phyloP scores from a whole-genome alignment of 2,888 invertebrate species.

The Rhogogaster chlorosoma region DNA sequence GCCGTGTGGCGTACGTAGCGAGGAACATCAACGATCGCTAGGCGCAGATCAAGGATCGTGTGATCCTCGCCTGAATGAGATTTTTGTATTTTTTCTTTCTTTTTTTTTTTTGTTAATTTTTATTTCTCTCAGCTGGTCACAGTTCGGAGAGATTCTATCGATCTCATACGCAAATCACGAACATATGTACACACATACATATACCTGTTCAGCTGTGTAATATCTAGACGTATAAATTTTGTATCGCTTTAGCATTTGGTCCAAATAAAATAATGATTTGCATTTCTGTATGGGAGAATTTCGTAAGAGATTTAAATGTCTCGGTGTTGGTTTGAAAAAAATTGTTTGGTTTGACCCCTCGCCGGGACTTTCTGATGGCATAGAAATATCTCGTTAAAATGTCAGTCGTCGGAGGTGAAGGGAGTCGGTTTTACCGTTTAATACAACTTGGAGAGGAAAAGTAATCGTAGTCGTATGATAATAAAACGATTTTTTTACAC shows the following conservation, averaged over 20 bases:
- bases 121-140: too few relatives aligned
- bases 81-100: not conserved
- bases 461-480: not conserved
- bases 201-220: not conserved
- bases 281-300: not conserved
- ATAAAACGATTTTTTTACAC: not conserved
- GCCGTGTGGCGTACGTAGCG: not conserved
- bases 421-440: not conserved
- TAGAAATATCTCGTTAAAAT: constrained; percentile 30
- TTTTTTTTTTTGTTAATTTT: not conserved
- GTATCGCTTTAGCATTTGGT: not conserved
- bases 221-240: not conserved
- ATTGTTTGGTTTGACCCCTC: not conserved
- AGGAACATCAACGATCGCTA: not conserved
- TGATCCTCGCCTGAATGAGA: constrained; percentile 31
- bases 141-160: constrained; percentile 23
- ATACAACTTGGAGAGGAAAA: not conserved
- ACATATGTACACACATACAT: not conserved
- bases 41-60: constrained; percentile 27
- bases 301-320: not conserved
- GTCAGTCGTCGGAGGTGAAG: not conserved
- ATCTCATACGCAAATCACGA: not conserved
- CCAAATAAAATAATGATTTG: not conserved
- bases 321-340: not conserved
- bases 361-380: not conserved